Evolutionary conservation across 2,797 vertebrate genomes (phyloP), one percentile per base, ranked within the genome.

Genomic region (Sebastes nivosus): DNA sequence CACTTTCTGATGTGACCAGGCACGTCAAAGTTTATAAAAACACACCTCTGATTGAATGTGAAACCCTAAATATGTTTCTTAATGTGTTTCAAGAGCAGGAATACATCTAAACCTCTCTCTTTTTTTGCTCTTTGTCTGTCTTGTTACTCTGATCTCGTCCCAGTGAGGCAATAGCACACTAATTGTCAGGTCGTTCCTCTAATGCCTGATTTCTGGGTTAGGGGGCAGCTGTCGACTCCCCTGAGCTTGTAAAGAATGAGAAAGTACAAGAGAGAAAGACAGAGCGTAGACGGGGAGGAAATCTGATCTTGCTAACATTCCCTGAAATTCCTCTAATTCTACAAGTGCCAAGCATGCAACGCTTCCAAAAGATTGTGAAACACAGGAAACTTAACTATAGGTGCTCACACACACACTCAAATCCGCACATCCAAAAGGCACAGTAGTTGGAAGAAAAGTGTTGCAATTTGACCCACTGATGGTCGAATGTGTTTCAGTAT

Each of bases 141-240:
- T 75, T 80, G 32, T 76, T 80, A 22, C 82, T 72, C 80, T 75
- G 73, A 88, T 81, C 66, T 70, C 18, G 10, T 88, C 81, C 83
- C 67, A 80, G 58, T 50, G 79, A 90, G 79, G 79, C 81, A 88
- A 86, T 60, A 75, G 79, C 64, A 73, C 72, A 87, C 82, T 89
- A 91, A 94, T 91, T 90, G 84, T 84, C 85, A 87, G 81, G 67
- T 46, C 67, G 60, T 88, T 93, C 82, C 54, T 83, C 82, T 88
- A 89, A 92, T 84, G 87, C 76, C 78, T 88, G 67, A 86, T 93
- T 91, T 87, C 76, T 89, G 89, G 79, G 87, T 88, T 86, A 85
- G 77, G 83, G 92, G 87, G 81, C 88, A 93, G 79, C 75, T 90
- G 82, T 82, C 25, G n/a, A 72, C 67, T 83, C 85, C 81, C 72